Conservation (phyloP, 2,888 invertebrate genomes). For the Lycia hirtaria region DNA sequence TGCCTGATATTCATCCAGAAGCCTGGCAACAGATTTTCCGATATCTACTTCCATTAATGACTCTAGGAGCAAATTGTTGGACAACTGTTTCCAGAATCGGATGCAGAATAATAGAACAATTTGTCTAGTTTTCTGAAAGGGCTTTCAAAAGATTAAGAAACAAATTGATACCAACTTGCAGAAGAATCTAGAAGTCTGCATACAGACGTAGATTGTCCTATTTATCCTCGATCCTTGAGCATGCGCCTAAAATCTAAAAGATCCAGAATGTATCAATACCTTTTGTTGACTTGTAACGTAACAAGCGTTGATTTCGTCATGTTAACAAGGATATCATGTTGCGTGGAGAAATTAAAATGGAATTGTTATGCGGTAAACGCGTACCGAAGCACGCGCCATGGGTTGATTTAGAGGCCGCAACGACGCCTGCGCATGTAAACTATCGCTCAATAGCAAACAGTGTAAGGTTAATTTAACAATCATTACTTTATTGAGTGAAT, state of each 20-base stretch:
- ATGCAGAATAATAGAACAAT: too few relatives aligned
- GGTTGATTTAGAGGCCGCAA: slow-evolving; percentile 55
- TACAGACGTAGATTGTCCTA: too few relatives aligned
- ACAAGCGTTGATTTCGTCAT: slow-evolving; percentile 37
- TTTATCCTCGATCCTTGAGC: too few relatives aligned
- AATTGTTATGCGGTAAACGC: slow-evolving; percentile 70
- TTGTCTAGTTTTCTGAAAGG: too few relatives aligned
- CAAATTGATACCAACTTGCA: too few relatives aligned
- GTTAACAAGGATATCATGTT: slow-evolving; percentile 47
- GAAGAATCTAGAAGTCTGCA: too few relatives aligned
- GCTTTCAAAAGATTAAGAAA: too few relatives aligned
- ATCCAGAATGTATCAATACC: background rate
- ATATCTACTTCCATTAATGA: too few relatives aligned
- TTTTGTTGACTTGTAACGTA: slow-evolving; percentile 6
- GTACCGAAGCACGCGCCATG: slow-evolving; percentile 68
- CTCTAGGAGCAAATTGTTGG: too few relatives aligned
- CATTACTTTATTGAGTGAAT: slow-evolving; percentile 25
- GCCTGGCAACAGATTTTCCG: too few relatives aligned
- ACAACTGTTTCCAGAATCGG: too few relatives aligned
- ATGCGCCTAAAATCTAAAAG: background rate
- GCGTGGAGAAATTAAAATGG: slow-evolving; percentile 49
- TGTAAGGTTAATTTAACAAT: slow-evolving; percentile 24
- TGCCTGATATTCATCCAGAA: too few relatives aligned
- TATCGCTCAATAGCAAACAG: slow-evolving; percentile 44
- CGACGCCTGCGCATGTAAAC: slow-evolving; percentile 51